These are phyloP conservation scores for Malaclemys terrapin DNA, from an alignment of 2,113 vertebrate species.

Conservation along the genomic window DNA sequence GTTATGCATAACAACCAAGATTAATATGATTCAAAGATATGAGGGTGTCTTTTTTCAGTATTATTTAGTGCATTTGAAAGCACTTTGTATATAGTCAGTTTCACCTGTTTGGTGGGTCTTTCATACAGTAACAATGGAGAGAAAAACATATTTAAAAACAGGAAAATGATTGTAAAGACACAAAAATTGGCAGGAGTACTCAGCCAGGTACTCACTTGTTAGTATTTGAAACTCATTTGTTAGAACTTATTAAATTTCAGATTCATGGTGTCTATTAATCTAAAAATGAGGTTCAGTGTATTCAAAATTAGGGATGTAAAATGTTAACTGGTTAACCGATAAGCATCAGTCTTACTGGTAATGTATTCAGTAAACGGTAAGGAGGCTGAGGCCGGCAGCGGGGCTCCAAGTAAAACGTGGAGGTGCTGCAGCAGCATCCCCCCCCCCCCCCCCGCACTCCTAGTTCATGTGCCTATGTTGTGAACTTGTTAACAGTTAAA, in stretches of 20 bases:
- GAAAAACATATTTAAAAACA: background rate
- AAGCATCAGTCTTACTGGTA: too few relatives aligned
- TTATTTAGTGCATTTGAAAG: background rate
- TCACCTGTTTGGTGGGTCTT: background rate
- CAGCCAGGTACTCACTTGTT: background rate
- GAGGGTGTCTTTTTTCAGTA: background rate
- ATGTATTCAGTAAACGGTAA: too few relatives aligned
- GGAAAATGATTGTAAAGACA: background rate
- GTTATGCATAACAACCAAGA: rapidly evolving
- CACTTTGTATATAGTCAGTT: background rate
- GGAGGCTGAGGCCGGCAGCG: too few relatives aligned
- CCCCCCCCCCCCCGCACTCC: too few relatives aligned
- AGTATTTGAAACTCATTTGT: background rate
- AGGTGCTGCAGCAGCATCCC: too few relatives aligned
- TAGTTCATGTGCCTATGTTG: too few relatives aligned
- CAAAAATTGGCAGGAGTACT: background rate
- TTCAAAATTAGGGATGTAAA: background rate
- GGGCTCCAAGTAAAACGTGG: too few relatives aligned
- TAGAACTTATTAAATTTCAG: background rate
- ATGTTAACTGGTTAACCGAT: too few relatives aligned
- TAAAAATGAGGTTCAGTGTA: background rate
- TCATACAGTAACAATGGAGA: background rate
- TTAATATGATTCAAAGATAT: background rate
- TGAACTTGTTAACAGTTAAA: too few relatives aligned
- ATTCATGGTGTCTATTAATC: rapidly evolving